phyloP scores from a whole-genome alignment of 2,888 invertebrate genomes.

The Drosophila algonquin region DNA sequence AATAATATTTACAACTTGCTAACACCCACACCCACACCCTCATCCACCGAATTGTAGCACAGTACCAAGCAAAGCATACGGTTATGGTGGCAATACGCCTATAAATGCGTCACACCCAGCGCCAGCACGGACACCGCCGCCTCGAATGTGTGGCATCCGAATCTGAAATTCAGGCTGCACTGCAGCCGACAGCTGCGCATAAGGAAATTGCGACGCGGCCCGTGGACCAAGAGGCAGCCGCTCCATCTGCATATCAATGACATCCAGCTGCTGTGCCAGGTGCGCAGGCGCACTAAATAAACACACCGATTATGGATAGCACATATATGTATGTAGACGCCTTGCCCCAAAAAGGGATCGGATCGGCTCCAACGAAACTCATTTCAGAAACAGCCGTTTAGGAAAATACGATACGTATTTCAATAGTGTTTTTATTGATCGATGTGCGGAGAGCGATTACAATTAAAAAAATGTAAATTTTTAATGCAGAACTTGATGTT shows the following conservation, averaged over 20 bases:
- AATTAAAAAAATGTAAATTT: neutral
- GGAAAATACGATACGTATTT: neutral
- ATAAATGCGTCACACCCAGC: slow-evolving; percentile 65
- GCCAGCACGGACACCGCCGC: slow-evolving; percentile 27
- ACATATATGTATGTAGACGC: no score
- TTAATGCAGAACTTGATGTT: neutral
- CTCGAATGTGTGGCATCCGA: slow-evolving; percentile 59
- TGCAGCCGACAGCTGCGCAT: slow-evolving; percentile 71
- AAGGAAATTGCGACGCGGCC: slow-evolving; percentile 54
- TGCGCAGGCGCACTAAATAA: slow-evolving; percentile 49
- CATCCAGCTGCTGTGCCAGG: slow-evolving; percentile 64
- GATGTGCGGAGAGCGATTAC: slow-evolving; percentile 1
- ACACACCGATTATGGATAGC: neutral
- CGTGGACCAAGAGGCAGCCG: slow-evolving; percentile 60
- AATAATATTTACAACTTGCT: slow-evolving; percentile 34
- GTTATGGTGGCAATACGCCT: slow-evolving; percentile 76
- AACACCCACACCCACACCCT: slow-evolving; percentile 5
- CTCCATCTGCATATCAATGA: slow-evolving; percentile 64
- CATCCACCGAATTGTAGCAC: slow-evolving; percentile 47
- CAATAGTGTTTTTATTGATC: neutral
- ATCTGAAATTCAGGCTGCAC: slow-evolving; percentile 66
- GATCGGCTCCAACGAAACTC: no score
- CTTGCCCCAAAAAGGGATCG: neutral
- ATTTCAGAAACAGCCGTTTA: neutral
- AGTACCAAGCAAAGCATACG: slow-evolving; percentile 70